Evolutionary conservation across 1,140 invertebrate genomes (phyloP).

Genomic region (Nebria ingens): DNA sequence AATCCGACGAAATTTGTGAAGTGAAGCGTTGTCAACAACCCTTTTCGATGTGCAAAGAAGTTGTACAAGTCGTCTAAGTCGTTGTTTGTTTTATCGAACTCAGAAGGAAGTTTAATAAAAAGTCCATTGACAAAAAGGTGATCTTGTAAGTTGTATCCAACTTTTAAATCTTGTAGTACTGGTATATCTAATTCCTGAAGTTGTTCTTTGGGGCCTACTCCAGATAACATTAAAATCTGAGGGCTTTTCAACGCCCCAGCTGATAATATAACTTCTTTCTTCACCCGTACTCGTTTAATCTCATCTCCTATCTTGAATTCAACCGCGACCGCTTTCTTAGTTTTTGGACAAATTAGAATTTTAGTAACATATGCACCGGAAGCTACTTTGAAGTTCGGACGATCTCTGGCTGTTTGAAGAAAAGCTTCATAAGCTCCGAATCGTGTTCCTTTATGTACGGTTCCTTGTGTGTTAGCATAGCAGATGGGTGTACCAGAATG

Average conservation of each 20-base stretch:
- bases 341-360: slow-evolving; percentile 28
- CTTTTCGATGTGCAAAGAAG: slow-evolving; percentile 34
- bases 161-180: slow-evolving; percentile 44
- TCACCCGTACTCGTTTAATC: slow-evolving; percentile 34
- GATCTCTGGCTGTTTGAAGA: slow-evolving; percentile 41
- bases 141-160: slow-evolving; percentile 54
- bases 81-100: slow-evolving; percentile 20
- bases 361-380: slow-evolving; percentile 38
- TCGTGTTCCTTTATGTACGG: slow-evolving; percentile 22
- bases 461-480: slow-evolving; percentile 39
- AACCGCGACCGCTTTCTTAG: slow-evolving; percentile 20
- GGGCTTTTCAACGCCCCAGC: slow-evolving; percentile 49
- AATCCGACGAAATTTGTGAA: slow-evolving; percentile 36
- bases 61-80: slow-evolving; percentile 37
- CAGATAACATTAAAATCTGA: slow-evolving; percentile 59
- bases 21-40: slow-evolving; percentile 34
- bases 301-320: slow-evolving; percentile 24
- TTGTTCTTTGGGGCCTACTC: slow-evolving; percentile 57
- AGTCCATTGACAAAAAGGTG: slow-evolving; percentile 40
- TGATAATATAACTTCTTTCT: slow-evolving; percentile 52
- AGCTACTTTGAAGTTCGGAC: slow-evolving; percentile 44
- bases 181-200: slow-evolving; percentile 47
- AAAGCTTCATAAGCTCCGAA: neutral
- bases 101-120: neutral
- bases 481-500: slow-evolving; percentile 41